Evolutionary conservation across 2,797 vertebrate genomes (phyloP), one percentile per base, ranked within the genome.

Genomic region (Onychomys leucogaster): DNA sequence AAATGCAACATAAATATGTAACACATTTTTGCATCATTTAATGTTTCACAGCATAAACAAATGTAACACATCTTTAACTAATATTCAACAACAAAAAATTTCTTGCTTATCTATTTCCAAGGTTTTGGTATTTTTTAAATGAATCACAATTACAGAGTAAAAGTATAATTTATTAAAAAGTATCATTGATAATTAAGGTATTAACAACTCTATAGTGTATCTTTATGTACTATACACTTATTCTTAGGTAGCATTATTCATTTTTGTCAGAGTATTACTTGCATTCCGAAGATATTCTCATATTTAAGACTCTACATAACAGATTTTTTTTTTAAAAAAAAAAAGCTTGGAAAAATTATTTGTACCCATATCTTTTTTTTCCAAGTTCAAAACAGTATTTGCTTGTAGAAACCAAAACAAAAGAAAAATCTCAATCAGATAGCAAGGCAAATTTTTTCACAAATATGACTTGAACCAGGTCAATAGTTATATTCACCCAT

Each of bases 311-410:
- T 94, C 32, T 2, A 34, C 25, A 94, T 76, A 25, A 83, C 23
- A 43, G 8, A n/a, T n/a, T n/a, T n/a, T n/a, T n/a, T 81, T 83
- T 83, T 46, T 84, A 63, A 83, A 32, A 77, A 19, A 82, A 16
- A 67, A 90, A 92, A 92, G 34, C 21, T 59, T 95, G 19, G 43
- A 95, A 95, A 89, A 34, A 3, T 82, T 95, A 95, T 92, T 94
- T 97, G 94, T 92, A 96, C 49, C 32, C 32, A 63, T 87, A 21
- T 34, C 17, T 69, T 96, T 96, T 88, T 97, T 96, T 87, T 10
- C 17, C 46, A 88, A 75, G 49, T 93, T 32, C 12, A 90, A 71
- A 82, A 90, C 21, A 97, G 71, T 75, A 88, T 96, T 96, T 90
- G 10, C 78, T 96, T 90, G n/a, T 67, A 86, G 78, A 65, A 95